Percentiles rank a stretch among this genome's conserved stretches.
These are phyloP conservation scores for Anguilla marmorata DNA, from an alignment of 2,797 vertebrate species.

Conservation along the genomic window DNA sequence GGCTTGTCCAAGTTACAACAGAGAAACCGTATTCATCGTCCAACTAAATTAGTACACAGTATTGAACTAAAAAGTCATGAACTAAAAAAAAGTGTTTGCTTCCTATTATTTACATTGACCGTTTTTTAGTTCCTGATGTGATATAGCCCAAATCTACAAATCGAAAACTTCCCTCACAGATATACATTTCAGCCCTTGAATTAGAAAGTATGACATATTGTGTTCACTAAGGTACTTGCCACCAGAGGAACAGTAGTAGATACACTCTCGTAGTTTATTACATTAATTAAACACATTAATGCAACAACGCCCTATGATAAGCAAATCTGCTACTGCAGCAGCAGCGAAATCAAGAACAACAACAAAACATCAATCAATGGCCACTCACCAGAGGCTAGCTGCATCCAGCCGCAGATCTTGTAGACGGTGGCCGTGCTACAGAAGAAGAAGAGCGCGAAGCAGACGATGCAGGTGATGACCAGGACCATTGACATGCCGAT, in stretches of 20 bases:
- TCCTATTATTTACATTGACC: no score
- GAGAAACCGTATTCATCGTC: background rate
- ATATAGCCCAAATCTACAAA: background rate
- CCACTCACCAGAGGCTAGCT: constrained; percentile 85
- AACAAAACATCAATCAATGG: background rate
- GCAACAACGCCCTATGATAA: background rate
- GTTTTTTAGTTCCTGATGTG: no score
- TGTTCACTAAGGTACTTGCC: background rate
- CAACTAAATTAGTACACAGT: background rate
- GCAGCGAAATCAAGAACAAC: constrained; percentile 5
- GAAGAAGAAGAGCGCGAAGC: constrained; percentile 96
- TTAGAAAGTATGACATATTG: background rate
- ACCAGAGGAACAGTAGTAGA: background rate
- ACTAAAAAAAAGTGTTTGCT: no score
- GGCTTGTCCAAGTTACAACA: background rate
- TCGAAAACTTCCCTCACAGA: background rate
- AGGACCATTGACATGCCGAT: constrained; percentile 96
- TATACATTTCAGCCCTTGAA: background rate
- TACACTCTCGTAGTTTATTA: background rate
- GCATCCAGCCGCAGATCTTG: constrained; percentile 98
- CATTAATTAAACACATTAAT: background rate
- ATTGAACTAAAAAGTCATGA: no score
- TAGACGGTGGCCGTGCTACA: constrained; percentile 96
- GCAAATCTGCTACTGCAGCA: constrained; percentile 4
- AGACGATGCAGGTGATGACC: constrained; percentile 88